These are phyloP conservation scores for Ameiurus melas DNA, from an alignment of 2,113 vertebrate genomes.

Conservation along the genomic window DNA sequence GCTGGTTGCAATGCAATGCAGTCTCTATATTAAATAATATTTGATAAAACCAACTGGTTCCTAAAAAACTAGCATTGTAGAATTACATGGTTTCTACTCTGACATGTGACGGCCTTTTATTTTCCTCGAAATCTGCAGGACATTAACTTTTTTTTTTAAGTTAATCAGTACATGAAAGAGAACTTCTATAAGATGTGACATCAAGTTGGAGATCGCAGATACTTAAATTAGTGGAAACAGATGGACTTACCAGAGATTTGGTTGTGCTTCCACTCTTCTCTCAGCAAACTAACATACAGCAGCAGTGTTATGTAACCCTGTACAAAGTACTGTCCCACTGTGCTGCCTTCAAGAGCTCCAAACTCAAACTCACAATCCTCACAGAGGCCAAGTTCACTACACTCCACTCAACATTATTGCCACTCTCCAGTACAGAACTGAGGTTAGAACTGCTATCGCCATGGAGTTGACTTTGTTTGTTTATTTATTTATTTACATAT, in stretches of 20 bases:
- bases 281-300: background rate
- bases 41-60: background rate
- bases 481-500: background rate
- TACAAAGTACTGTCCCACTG: background rate
- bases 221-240: background rate
- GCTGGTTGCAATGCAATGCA: background rate
- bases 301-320: background rate
- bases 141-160: background rate
- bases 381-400: background rate
- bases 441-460: background rate
- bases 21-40: background rate
- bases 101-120: background rate
- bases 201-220: background rate
- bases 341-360: background rate
- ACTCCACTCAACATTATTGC: background rate
- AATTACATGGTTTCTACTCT: background rate
- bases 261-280: background rate
- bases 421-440: background rate
- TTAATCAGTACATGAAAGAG: background rate
- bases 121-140: background rate
- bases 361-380: background rate
- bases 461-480: background rate
- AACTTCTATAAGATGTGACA: background rate
- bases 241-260: background rate
- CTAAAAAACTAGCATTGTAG: background rate